These are phyloP conservation scores for Melanogrammus aeglefinus DNA, from an alignment of 2,797 vertebrate species.

Conservation along the genomic window DNA sequence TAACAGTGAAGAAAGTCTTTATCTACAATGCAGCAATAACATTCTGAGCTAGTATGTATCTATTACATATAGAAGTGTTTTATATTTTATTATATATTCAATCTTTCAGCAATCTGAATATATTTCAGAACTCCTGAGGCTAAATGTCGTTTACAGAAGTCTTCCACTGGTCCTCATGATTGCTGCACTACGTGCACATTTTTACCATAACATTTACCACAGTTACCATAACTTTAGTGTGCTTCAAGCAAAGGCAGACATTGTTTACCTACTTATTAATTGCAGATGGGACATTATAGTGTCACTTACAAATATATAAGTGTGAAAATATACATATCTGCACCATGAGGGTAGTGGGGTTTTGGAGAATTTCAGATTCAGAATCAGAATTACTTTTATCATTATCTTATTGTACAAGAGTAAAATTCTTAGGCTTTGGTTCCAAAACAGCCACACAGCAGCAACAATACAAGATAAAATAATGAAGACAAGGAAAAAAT, in stretches of 20 bases:
- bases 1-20: too few relatives aligned
- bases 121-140: background rate
- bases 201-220: background rate
- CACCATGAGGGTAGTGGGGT: background rate
- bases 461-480: too few relatives aligned
- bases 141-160: background rate
- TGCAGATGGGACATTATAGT: background rate
- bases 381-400: too few relatives aligned
- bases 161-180: background rate
- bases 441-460: too few relatives aligned
- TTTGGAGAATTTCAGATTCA: background rate
- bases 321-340: background rate
- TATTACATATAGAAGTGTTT: background rate
- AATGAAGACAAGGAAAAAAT: too few relatives aligned
- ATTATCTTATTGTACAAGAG: too few relatives aligned
- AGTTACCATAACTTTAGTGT: background rate
- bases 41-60: background rate
- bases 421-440: too few relatives aligned
- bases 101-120: background rate
- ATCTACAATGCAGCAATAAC: background rate
- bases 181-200: background rate
- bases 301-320: background rate
- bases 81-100: background rate
- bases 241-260: background rate
- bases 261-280: background rate